Evolutionary conservation across 2,888 invertebrate genomes (phyloP), one percentile per base, ranked within the genome.

Genomic region (Cylindroiulus punctatus): DNA sequence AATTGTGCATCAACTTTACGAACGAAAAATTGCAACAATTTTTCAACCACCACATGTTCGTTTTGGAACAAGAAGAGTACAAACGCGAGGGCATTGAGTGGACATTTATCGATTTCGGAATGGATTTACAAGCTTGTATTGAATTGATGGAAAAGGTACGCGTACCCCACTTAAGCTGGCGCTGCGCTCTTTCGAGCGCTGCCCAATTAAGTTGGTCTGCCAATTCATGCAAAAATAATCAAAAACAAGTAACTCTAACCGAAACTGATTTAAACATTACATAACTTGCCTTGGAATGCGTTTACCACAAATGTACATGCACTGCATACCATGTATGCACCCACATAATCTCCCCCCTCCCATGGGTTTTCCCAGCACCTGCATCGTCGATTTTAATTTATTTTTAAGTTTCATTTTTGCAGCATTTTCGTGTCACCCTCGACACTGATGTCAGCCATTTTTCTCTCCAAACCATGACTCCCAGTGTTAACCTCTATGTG

Each of bases 1-100:
- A 93, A 90, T 89, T 93, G 87, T 93, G 93, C 90, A 93, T 93
- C 91, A 93, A 93, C 90, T 93, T 93, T 90, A 93, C 92, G 88
- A 93, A 93, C 89, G 93, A 93, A 89, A 91, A 92, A 89, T 90
- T 93, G 87, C 93, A 93, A 89, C 93, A 93, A 90, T 93, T 93
- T 90, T 93, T 93, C 91, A 93, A 93, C 90, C 93, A 93, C 89
- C 90, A 93, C 91, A 93, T 93, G 93, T 93, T 93, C 89, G 92
- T 93, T 52, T 90, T 93, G 89, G 93, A 93, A 89, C 93, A 93
- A 89, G 93, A 93, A 89, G 93, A 93, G 88, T 93, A 93, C 90
- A 92, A 92, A 89, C 91, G 91, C 88, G 93, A 93, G 89, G 92
- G 92, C 84, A 93, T 93, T 89, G 90, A 92, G 88, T 93, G 93